Conservation (phyloP, 2,113 vertebrate species). For the Peromyscus leucopus region DNA sequence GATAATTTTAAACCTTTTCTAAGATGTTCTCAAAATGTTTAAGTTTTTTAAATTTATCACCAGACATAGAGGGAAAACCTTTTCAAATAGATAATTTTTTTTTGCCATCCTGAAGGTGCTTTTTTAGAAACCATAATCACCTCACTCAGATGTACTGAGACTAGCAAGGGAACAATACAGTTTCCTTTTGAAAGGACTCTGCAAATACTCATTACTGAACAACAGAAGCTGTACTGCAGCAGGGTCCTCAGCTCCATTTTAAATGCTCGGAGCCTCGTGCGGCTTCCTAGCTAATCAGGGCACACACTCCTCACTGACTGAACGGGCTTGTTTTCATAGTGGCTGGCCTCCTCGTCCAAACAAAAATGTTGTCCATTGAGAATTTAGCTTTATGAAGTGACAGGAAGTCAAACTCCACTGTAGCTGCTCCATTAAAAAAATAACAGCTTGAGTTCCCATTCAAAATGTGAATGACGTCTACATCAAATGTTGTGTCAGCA, state of each 20-base stretch:
- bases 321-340: constrained; percentile 63
- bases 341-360: constrained; percentile 53
- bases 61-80: neutral
- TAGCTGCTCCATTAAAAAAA: constrained; percentile 26
- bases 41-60: constrained; percentile 73
- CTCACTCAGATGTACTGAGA: constrained; percentile 72
- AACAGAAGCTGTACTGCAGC: constrained; percentile 62
- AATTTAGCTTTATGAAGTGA: constrained; percentile 65
- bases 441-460: constrained; percentile 42
- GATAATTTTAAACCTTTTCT: constrained; percentile 66
- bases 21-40: constrained; percentile 60
- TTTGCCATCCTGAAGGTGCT: constrained; percentile 62
- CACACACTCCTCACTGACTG: constrained; percentile 51
- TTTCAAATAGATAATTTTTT: constrained; percentile 72
- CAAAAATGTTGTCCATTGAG: constrained; percentile 66
- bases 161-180: constrained; percentile 71
- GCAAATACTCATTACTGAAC: constrained; percentile 72
- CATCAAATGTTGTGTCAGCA: constrained; percentile 56
- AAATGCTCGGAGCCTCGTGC: constrained; percentile 40
- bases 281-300: constrained; percentile 67
- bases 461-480: constrained; percentile 41
- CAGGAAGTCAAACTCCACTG: constrained; percentile 57
- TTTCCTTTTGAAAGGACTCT: constrained; percentile 77
- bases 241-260: constrained; percentile 46
- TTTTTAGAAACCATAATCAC: constrained; percentile 75